phyloP scores from a whole-genome alignment of 2,888 invertebrate genomes.

The Mactromeris polynyma region DNA sequence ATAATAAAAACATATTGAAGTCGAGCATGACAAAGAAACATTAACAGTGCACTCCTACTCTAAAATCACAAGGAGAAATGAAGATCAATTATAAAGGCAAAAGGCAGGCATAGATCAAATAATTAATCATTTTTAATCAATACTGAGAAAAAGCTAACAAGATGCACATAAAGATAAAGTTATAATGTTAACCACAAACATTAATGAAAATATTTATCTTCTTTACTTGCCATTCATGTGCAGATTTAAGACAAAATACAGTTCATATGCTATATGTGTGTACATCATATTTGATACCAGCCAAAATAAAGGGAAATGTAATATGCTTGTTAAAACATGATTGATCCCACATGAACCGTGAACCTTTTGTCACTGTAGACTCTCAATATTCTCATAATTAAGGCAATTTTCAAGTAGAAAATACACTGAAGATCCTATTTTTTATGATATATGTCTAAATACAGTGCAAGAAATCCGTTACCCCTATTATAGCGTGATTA shows the following conservation, averaged over 20 bases:
- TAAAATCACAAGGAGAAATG: no score
- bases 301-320: neutral
- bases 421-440: neutral
- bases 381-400: neutral
- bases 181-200: no score
- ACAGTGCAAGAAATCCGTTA: slow-evolving; percentile 9
- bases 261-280: neutral
- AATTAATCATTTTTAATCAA: no score
- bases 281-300: neutral
- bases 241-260: neutral
- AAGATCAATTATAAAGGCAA: no score
- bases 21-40: no score
- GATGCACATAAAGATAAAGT: no score
- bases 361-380: neutral
- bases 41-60: no score
- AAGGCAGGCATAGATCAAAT: no score
- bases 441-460: neutral
- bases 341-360: neutral
- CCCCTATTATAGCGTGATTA: neutral
- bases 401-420: neutral
- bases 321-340: slow-evolving; percentile 6
- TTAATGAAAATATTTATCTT: no score
- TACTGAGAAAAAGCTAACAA: no score
- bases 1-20: no score
- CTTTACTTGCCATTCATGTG: neutral